These are phyloP conservation scores for Sinohyriopsis cumingii DNA, from an alignment of 2,888 invertebrate genomes.

Conservation along the genomic window DNA sequence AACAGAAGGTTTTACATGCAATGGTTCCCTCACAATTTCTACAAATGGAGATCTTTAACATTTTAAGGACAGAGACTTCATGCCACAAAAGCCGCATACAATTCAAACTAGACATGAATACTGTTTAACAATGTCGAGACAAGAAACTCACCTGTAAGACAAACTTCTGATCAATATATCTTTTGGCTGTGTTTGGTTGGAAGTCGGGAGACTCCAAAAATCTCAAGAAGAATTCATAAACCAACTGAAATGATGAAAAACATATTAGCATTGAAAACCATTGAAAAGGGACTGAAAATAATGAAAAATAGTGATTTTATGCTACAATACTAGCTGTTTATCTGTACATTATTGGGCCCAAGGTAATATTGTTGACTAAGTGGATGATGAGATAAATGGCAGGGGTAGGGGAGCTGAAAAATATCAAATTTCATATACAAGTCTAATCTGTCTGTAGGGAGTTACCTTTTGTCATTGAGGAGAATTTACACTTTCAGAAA, in stretches of 20 bases:
- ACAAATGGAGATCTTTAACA: not conserved
- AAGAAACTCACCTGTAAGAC: constrained; percentile 83
- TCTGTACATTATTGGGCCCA: too few relatives aligned
- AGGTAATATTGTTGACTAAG: too few relatives aligned
- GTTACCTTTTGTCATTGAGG: too few relatives aligned
- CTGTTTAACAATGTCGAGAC: not conserved
- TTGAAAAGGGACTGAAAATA: not conserved
- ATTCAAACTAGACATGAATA: not conserved
- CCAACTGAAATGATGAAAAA: constrained; percentile 63
- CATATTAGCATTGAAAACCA: not conserved
- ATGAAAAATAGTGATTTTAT: not conserved
- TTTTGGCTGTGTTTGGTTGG: constrained; percentile 92
- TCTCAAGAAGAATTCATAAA: constrained; percentile 72
- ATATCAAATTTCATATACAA: too few relatives aligned
- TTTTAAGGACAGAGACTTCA: not conserved
- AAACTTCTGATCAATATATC: constrained; percentile 95
- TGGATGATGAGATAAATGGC: too few relatives aligned
- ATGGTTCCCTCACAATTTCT: too few relatives aligned
- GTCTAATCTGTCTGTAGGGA: too few relatives aligned
- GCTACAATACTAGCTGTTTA: not conserved
- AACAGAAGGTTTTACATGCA: too few relatives aligned
- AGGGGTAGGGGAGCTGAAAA: too few relatives aligned
- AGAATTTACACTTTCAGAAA: too few relatives aligned
- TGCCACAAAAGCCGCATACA: not conserved
- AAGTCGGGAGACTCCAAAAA: constrained; percentile 80